Base-by-base conservation (phyloP, 2,888 invertebrate species). In the Abscondita cerata region DNA sequence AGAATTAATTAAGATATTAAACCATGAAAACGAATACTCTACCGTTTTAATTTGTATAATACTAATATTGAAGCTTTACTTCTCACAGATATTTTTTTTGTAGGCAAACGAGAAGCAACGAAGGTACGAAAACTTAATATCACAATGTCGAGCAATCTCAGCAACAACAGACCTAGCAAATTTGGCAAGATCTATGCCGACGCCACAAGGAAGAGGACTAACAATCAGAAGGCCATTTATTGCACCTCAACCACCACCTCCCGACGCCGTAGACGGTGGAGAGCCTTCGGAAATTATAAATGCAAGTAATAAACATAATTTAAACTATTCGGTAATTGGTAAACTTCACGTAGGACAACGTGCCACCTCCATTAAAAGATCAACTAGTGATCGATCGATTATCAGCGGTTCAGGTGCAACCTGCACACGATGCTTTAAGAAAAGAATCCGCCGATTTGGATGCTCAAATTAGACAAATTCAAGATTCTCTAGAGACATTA, bases 401-500 rank as follows among this genome's bases (percentile, higher is more conserved):
- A 68, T 87, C 89, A 55, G 89, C 86, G 71, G 82, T 86, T 56
- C 89, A 90, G 74, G 85, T 93, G 57, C 86, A 89, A 63, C 87
- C 89, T 52, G 88, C 89, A 73, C 85, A 90, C 78, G 93, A 93
- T 64, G 88, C 90, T 56, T 86, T 96, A 52, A 86, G 88, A 75
- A 92, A 93, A 74, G 95, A 96, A 78, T 89, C 93, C 9, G 84
- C 87, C 66, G 93, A 93, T 74, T 85, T 95, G 65, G 94, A 96
- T 75, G 82, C 89, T 62, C 93, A 95, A 82, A 94, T 96, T 74
- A 90, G 92, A 76, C 93, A 94, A 78, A 85, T 93, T 68, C 88
- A 94, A 83, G 96, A 97, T 70, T 86, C 92, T 52, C 85, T 96
- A 70, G 95, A 95, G 74, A 86, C 91, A 0, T 83, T 96, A 68